phyloP scores from a whole-genome alignment of 2,888 invertebrate species.

The Cerastis leucographa region DNA sequence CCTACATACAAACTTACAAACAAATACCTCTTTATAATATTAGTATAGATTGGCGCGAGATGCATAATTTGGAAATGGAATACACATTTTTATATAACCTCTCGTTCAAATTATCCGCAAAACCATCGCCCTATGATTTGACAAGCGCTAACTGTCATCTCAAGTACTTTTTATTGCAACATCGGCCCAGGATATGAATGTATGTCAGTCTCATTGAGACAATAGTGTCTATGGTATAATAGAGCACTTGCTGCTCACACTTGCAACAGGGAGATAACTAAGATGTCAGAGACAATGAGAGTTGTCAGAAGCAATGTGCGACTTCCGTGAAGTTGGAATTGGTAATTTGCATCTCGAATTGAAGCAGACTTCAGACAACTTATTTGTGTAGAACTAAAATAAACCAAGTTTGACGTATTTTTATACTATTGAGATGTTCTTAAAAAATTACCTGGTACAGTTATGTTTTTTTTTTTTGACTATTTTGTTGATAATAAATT shows the following conservation, averaged over 20 bases:
- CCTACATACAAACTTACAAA: too few relatives aligned
- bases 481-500: too few relatives aligned
- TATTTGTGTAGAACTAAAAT: too few relatives aligned
- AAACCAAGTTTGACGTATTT: too few relatives aligned
- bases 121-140: not conserved
- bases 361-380: too few relatives aligned
- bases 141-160: not conserved
- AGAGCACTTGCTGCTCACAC: conserved; percentile 22
- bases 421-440: too few relatives aligned
- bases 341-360: conserved; percentile 20
- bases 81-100: not conserved
- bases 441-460: too few relatives aligned
- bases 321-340: conserved; percentile 21
- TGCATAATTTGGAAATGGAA: not conserved
- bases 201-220: conserved; percentile 53
- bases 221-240: conserved; percentile 41
- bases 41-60: not conserved
- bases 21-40: too few relatives aligned
- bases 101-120: not conserved
- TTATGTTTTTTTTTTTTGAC: too few relatives aligned
- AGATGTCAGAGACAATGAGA: conserved; percentile 12
- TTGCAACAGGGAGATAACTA: conserved; percentile 13
- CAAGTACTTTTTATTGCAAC: conserved; percentile 36
- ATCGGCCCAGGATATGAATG: conserved; percentile 38
- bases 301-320: conserved; percentile 14